Evolutionary conservation across 2,888 invertebrate species (phyloP), one percentile per base, ranked within the genome.

Genomic region (Spilosoma lubricipeda): DNA sequence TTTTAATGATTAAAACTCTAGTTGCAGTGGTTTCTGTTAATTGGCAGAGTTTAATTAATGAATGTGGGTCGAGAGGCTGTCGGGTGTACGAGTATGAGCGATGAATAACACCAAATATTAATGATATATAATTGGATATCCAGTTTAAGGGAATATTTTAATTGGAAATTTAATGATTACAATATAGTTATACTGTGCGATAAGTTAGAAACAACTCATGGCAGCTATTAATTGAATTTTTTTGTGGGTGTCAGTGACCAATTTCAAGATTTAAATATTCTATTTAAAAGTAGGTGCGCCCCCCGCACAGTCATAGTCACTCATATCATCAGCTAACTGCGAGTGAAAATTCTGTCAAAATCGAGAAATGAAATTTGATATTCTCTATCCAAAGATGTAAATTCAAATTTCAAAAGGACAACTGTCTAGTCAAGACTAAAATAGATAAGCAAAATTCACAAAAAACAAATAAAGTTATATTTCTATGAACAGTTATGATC

Each of bases 401-500:
- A 59, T 13, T 63, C 15, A 11, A 63, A 27, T 18, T 63, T 63
- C 20, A 15, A 30, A 59, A 18, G 15, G 30, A 59, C 59, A 15
- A 63, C 4, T 5, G 30, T 30, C 18, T 20, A 48, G 48, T 48
- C 2, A 3, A 48, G 48, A 4, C 3, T 18, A 23, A 27, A 42
- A 33, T 23, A 48, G 33, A 72, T 56, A 45, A 45, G 18, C 8
- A 18, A 52, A 69, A 59, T 39, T 7, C 30, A 56, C 18, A 33
- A 52, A 56, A 33, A 66, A 48, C 0, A 48, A 20, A 48, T 45
- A 30, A 30, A 72, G 36, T 45, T 65, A 66, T 52, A 30, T 66
- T 63, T 42, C 66, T 67, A 67, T 42, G 42, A 70, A 67, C 74
- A 74, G 71, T 67, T 73, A 69, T n/a, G 52, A 70, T 70, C 63